A percentile compares a stretch with the other conserved stretches of the same genome.
Conservation (phyloP, 1,140 invertebrate species). For the Drosophila pseudoananassae region DNA sequence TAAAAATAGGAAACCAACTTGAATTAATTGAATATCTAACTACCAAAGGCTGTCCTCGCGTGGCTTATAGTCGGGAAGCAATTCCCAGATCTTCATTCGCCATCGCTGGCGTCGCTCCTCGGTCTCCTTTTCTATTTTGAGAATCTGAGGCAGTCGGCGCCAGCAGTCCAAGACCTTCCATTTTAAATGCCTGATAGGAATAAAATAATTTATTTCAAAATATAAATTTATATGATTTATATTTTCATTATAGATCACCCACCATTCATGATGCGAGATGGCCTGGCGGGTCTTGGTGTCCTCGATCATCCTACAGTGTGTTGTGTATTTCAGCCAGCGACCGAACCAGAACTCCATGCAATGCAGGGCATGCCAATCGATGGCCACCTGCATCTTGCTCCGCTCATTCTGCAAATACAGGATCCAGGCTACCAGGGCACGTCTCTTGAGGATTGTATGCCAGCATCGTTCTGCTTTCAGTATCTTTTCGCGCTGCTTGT, state of each 20-base stretch:
- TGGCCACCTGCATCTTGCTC: conserved; percentile 86
- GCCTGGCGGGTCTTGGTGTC: conserved; percentile 85
- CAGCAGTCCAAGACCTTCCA: conserved; percentile 87
- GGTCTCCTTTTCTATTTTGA: conserved; percentile 87
- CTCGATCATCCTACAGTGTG: conserved; percentile 83
- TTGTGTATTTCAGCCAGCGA: conserved; percentile 84
- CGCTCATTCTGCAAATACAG: conserved; percentile 83
- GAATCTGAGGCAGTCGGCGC: conserved; percentile 86
- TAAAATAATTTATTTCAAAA: too few species aligned
- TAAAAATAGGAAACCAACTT: conserved; percentile 14
- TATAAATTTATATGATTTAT: neutral
- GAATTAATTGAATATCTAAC: conserved; percentile 14
- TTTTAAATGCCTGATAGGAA: conserved; percentile 83
- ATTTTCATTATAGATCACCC: conserved; percentile 3
- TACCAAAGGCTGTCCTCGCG: conserved; percentile 79
- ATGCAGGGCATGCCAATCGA: conserved; percentile 87
- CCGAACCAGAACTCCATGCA: conserved; percentile 85
- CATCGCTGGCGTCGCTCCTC: conserved; percentile 87
- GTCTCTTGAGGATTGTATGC: conserved; percentile 83
- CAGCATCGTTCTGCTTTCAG: conserved; percentile 84
- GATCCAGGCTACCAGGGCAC: conserved; percentile 81
- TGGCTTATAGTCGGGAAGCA: conserved; percentile 87
- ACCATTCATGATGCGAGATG: conserved; percentile 85
- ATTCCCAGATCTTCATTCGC: conserved; percentile 88
- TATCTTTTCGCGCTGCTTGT: conserved; percentile 84